These are phyloP conservation scores for Zaprionus tsacasi DNA, from an alignment of 1,140 invertebrate genomes.

Conservation along the genomic window DNA sequence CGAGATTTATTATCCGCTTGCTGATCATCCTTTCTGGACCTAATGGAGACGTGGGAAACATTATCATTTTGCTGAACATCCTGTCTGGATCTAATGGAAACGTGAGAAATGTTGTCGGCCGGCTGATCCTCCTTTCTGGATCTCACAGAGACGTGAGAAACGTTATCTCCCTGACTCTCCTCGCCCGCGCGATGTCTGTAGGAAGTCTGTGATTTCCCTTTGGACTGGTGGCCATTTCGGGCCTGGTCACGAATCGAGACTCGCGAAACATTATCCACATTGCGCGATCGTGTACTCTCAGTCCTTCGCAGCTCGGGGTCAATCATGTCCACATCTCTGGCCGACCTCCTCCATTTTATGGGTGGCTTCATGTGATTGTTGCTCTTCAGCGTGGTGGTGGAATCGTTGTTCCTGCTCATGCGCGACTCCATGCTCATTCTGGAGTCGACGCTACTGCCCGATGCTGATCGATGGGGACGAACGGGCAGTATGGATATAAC, in stretches of 20 bases:
- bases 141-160: neutral
- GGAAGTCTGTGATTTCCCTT: neutral
- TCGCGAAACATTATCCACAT: neutral
- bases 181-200: neutral
- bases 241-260: neutral
- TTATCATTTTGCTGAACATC: neutral
- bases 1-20: slow-evolving; percentile 4
- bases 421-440: neutral
- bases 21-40: neutral
- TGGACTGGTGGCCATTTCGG: neutral
- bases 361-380: neutral
- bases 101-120: neutral
- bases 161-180: neutral
- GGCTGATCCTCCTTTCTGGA: neutral
- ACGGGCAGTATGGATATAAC: neutral
- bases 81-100: neutral
- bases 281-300: neutral
- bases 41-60: neutral
- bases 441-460: neutral
- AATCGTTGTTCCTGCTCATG: neutral
- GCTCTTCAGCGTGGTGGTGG: neutral
- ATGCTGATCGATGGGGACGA: neutral
- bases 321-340: neutral
- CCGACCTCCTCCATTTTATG: neutral
- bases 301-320: neutral